Evolutionary conservation across 2,888 invertebrate species (phyloP), one percentile per base, ranked within the genome.

Genomic region (Lochmaea crataegi): DNA sequence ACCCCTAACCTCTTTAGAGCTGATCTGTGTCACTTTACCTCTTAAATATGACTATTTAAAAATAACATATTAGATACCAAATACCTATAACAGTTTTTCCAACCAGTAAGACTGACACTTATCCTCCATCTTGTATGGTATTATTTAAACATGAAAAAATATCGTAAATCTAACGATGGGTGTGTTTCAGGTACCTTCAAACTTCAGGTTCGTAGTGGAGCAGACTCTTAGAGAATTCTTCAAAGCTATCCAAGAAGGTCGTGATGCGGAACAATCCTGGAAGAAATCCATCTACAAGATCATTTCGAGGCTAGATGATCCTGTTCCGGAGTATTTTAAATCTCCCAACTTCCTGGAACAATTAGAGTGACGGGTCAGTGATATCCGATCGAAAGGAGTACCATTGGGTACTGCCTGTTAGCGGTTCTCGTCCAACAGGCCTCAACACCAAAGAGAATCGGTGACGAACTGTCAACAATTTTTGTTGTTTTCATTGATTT

Each of bases 271-370:
- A 87, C 99, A 98, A 88, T 98, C 98, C 85, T 99, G 99, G 99
- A 99, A 99, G 91, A 99, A 99, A 89, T 95, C 98, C 84, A 99
- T 99, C 89, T 99, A 99, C 92, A 99, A 99, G 89, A 94, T 99
- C 85, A 99, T 99, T 88, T 98, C 98, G 84, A 94, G 99, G 87
- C 91, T 99, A 89, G 99, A 99, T 90, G 99, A 99, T 89, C 94
- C 95, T 79, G 96, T 99, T 84, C 99, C 99, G 81, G 99, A 99
- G 87, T 99, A 97, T 91, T 99, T 99, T 92, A 99, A 99, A 89
- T 96, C 97, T 85, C 97, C 98, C 82, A 98, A 98, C 90, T 99
- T 99, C 91, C 94, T 99, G 89, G 98, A 99, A 88, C 97, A 98
- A 88, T 92, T 99, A 86, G 98, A 97, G 92, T 97, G 92, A 91